Conservation (phyloP, 2,113 vertebrate genomes). For the Odontesthes bonariensis region DNA sequence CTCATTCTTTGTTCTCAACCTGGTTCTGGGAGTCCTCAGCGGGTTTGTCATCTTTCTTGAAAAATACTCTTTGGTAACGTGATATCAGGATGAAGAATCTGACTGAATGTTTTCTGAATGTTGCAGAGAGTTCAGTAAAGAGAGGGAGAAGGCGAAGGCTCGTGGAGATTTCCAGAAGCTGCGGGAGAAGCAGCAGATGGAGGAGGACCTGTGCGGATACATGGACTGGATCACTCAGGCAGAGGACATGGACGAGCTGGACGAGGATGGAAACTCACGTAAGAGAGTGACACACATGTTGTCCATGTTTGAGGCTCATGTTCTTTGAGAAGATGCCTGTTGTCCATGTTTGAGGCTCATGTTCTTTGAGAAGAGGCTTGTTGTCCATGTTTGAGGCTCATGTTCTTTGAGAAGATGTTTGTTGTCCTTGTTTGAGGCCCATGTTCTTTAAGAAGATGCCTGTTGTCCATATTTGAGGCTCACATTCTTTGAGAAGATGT, state of each 20-base stretch:
- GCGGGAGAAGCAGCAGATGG: slow-evolving; percentile 80
- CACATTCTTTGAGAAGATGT: no score
- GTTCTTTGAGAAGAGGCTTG: no score
- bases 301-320: no score
- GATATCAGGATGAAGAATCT: neutral
- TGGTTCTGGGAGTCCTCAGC: slow-evolving; percentile 93
- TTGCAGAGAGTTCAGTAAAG: slow-evolving; percentile 78
- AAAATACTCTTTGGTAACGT: no score
- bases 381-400: no score
- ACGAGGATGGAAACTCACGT: slow-evolving; percentile 73
- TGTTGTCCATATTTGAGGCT: no score
- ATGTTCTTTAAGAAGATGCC: no score
- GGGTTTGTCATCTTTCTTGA: slow-evolving; percentile 76
- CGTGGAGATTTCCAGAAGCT: slow-evolving; percentile 80
- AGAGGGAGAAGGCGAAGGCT: slow-evolving; percentile 79
- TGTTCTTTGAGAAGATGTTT: no score
- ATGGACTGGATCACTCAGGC: slow-evolving; percentile 82
- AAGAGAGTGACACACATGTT: slow-evolving; percentile 3
- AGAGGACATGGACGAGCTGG: slow-evolving; percentile 77
- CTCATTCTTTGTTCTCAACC: slow-evolving; percentile 95
- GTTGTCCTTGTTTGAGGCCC: no score
- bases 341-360: no score
- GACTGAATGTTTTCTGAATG: neutral
- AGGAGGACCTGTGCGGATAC: slow-evolving; percentile 78
- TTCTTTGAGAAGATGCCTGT: no score